A percentile compares a stretch with the other conserved stretches of the same genome.
Evolutionary conservation across 1,140 invertebrate genomes (phyloP).

Genomic region (Apolygus lucorum): DNA sequence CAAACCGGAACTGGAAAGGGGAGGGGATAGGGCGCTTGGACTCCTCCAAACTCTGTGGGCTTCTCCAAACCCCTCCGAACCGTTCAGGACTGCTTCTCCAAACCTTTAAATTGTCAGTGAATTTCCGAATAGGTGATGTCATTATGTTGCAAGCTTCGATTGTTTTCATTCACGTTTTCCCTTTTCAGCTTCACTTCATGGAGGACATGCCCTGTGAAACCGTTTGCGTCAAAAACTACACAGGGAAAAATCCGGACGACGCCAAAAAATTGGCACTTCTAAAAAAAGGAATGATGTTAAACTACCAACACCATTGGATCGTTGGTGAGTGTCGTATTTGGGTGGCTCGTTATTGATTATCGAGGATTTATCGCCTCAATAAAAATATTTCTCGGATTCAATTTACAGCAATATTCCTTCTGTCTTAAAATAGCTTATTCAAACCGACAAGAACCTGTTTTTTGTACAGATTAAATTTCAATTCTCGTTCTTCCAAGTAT

Average conservation of each 20-base stretch:
- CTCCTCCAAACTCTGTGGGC: too few species aligned
- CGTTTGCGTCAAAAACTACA: slow-evolving; percentile 68
- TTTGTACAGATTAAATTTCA: too few species aligned
- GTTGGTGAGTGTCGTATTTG: slow-evolving; percentile 50
- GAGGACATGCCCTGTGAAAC: slow-evolving; percentile 60
- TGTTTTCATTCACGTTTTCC: too few species aligned
- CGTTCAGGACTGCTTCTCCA: not conserved
- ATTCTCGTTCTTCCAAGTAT: too few species aligned
- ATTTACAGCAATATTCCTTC: too few species aligned
- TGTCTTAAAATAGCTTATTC: not conserved
- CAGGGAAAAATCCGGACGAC: slow-evolving; percentile 50
- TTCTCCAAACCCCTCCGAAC: too few species aligned
- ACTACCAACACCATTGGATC: slow-evolving; percentile 99
- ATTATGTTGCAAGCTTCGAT: too few species aligned
- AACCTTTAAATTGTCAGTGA: not conserved
- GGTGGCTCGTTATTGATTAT: too few species aligned
- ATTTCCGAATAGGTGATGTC: too few species aligned
- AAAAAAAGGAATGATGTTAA: slow-evolving; percentile 87
- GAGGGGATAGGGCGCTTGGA: too few species aligned
- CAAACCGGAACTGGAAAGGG: too few species aligned
- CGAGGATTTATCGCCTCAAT: not conserved
- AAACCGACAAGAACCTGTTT: not conserved
- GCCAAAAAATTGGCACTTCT: slow-evolving; percentile 67
- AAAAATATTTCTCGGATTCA: slow-evolving; percentile 2
- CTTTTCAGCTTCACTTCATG: slow-evolving; percentile 46